Evolutionary conservation across 2,797 vertebrate species (phyloP), one percentile per base, ranked within the genome.

Genomic region (Sebastes nivosus): DNA sequence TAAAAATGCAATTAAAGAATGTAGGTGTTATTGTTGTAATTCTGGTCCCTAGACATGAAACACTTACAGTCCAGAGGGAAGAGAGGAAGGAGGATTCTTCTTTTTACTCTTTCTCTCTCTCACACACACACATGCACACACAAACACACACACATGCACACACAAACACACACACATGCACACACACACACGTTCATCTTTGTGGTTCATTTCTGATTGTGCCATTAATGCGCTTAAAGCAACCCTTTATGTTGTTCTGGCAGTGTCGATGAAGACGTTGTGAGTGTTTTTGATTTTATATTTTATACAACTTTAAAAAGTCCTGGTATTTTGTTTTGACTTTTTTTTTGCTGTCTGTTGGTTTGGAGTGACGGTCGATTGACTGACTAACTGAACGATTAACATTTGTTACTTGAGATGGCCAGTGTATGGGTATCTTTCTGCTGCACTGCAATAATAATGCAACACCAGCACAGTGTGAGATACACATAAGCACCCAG

Each of bases 1-100:
- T 93, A 95, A 95, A 95, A 95, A 95, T 93, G 93, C 95, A 94
- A 94, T 94, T 94, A 92, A 97, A 95, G 95, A 97, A 96, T 83
- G 88, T 96, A 94, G 94, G 92, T 94, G 95, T 96, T 96, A 94
- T 93, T 93, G 89, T 95, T 92, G 92, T 95, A 92, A 95, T 91
- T 93, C 91, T 84, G 94, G 88, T 95, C 94, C 94, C 91, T 92
- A 88, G 78, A 93, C 89, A 94, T 92, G 75, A 92, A 83, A 93
- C 91, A 88, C 66, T 90, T 82, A 89, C 70, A 83, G 57, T 67
- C 69, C 70, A 60, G 79, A 76, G 79, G 70, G 36, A 34, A 29
- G 55, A 80, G 79, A 79, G 60, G 61, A 82, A 70, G 79, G 67
- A 84, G 58, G 72, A 32, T 50, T 72, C 38, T 24, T 64, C 52